Evolutionary conservation across 2,797 vertebrate species (phyloP).

Genomic region (Spinibarbus caldwelli): DNA sequence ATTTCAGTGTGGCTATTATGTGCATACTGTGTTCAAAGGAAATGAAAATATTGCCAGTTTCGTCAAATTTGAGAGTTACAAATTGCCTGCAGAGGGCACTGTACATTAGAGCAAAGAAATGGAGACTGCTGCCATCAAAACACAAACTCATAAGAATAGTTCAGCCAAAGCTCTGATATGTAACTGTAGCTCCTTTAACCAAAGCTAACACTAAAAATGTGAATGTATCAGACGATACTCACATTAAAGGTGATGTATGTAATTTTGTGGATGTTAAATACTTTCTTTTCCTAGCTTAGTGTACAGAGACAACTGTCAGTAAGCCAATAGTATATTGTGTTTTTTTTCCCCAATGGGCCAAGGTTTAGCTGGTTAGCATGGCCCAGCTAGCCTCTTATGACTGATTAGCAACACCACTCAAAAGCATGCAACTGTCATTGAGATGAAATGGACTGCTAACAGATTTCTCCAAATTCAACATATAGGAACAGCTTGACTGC

Average conservation of each 20-base stretch:
- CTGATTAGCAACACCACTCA: neutral
- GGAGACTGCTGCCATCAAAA: constrained; percentile 39
- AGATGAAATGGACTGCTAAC: neutral
- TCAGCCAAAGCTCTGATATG: neutral
- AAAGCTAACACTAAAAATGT: neutral
- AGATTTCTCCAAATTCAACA: neutral
- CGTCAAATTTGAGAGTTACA: constrained; percentile 1
- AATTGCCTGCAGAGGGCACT: constrained; percentile 71
- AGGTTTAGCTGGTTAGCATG: neutral
- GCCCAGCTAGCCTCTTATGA: neutral
- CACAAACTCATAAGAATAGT: constrained; percentile 21
- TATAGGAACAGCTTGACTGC: too few species aligned
- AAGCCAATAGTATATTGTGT: neutral
- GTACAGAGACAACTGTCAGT: neutral
- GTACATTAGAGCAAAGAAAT: constrained; percentile 53
- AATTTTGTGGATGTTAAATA: neutral
- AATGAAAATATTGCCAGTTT: constrained; percentile 16
- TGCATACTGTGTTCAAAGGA: neutral
- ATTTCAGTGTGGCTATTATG: neutral
- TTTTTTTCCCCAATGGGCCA: neutral
- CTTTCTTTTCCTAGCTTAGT: neutral
- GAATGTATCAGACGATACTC: neutral
- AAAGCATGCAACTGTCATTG: neutral
- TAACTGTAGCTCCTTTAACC: neutral
- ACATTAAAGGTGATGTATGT: neutral